Evolutionary conservation across 2,113 vertebrate species (phyloP), one percentile per base, ranked within the genome.

Genomic region (Aegypius monachus): DNA sequence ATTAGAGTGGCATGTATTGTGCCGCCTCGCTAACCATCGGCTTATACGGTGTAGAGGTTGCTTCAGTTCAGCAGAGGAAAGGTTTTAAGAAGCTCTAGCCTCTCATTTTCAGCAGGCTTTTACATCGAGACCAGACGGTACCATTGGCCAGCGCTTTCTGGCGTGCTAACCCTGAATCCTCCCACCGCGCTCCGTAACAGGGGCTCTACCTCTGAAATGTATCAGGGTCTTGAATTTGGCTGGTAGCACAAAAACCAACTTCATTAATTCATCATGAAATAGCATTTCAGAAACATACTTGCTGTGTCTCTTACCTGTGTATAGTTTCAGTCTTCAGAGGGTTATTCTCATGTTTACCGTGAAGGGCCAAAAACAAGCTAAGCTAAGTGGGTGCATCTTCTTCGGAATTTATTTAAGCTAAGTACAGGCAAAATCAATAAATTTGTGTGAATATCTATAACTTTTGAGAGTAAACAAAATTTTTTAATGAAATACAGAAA

Each of bases 51-150:
- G 11, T 43, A 34, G 34, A 59, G 16, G 58, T 62, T 65, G 63
- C 62, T 53, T 55, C 58, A 15, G 26, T 62, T 77, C 32, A 55
- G 32, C n/a, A 16, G 61, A 23, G 45, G 15, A 43, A 53, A 16
- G 23, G 10, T 7, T 42, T n/a, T 26, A 18, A 78, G 67, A 14
- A 45, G 25, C 58, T 73, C 13, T 11, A 32, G 43, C 32, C 27
- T 55, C 36, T 79, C 58, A 6, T 73, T 83, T 84, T 72, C 53
- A 27, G 5, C 70, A 81, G 38, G 13, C n/a, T 48, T 38, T 68
- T n/a, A 4, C 14, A 1, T 0, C 13, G 34, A 47, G 45, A 58
- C 48, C 42, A n/a, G 36, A 3, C 1, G 0, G 52, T 59, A 16
- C 50, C 8, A 2, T 6, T 48, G 65, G 34, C 26, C 23, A 13